phyloP scores from a whole-genome alignment of 2,888 invertebrate genomes.

The Microplitis manilae region DNA sequence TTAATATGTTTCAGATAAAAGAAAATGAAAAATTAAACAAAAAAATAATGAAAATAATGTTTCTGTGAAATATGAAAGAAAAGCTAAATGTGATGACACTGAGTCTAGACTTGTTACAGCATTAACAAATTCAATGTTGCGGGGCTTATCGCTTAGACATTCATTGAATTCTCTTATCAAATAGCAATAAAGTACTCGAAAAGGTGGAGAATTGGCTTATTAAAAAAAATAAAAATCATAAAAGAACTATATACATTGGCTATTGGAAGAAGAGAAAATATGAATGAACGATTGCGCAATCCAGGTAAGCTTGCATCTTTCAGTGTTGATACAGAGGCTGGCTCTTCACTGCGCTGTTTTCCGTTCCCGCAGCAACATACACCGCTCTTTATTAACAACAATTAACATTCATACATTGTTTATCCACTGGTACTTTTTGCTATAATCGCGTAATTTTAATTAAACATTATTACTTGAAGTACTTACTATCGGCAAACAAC shows the following conservation, averaged over 20 bases:
- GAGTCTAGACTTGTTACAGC: too few species aligned
- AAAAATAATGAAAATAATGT: too few species aligned
- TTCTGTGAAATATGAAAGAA: too few species aligned
- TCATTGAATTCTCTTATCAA: conserved; percentile 12
- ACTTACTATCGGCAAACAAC: conserved; percentile 26
- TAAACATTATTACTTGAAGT: conserved; percentile 35
- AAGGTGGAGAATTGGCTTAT: conserved; percentile 21
- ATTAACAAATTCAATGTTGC: neutral
- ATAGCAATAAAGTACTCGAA: conserved; percentile 33
- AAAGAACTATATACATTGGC: conserved; percentile 18
- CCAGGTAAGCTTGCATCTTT: conserved; percentile 55
- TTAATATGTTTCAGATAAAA: too few species aligned
- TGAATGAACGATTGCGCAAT: conserved; percentile 48
- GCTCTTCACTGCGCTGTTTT: conserved; percentile 70
- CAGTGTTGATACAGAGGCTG: conserved; percentile 55
- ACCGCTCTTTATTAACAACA: conserved; percentile 71
- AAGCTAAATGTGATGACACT: too few species aligned
- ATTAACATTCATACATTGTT: conserved; percentile 69
- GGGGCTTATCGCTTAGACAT: neutral
- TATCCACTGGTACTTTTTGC: conserved; percentile 53
- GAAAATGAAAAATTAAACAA: too few species aligned
- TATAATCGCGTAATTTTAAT: conserved; percentile 52
- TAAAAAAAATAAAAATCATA: neutral
- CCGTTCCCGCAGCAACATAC: conserved; percentile 71
- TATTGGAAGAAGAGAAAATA: conserved; percentile 14